Percentiles rank a stretch among this genome's conserved stretches.
Conservation (phyloP, 2,797 vertebrate species). For the Potorous gilbertii region DNA sequence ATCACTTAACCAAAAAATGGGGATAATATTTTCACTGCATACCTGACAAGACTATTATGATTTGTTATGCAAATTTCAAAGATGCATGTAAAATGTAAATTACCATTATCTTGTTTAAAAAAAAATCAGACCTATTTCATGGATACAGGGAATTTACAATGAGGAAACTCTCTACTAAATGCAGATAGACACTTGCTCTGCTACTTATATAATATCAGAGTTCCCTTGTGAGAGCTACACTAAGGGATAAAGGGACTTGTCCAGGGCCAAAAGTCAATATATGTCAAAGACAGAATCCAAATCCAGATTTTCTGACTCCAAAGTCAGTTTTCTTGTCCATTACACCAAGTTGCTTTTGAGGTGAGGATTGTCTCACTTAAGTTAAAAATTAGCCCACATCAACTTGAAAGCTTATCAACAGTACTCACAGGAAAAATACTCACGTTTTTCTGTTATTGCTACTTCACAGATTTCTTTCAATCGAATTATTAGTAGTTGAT, state of each 20-base stretch:
- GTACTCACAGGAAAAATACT: conserved; percentile 73
- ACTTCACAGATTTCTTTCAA: conserved; percentile 98
- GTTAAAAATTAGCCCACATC: neutral
- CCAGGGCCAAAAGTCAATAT: neutral
- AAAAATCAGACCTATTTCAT: neutral
- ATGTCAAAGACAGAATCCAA: neutral
- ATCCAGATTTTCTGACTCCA: neutral
- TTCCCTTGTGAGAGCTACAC: neutral
- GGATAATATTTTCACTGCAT: neutral
- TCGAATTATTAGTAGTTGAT: conserved; percentile 95
- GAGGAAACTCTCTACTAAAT: neutral
- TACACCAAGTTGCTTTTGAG: neutral
- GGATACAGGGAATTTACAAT: neutral
- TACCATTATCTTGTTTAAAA: neutral
- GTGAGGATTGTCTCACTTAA: neutral
- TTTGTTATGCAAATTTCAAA: neutral
- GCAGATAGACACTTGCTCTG: neutral
- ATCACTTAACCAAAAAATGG: neutral
- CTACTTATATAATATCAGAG: neutral
- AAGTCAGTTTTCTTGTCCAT: neutral
- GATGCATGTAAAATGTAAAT: neutral
- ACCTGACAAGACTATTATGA: neutral
- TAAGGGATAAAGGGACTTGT: neutral
- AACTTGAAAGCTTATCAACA: conserved; percentile 44
- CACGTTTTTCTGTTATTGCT: conserved; percentile 95